Evolutionary conservation across 2,113 vertebrate species (phyloP), one percentile per base, ranked within the genome.

Genomic region (Perognathus longimembris): DNA sequence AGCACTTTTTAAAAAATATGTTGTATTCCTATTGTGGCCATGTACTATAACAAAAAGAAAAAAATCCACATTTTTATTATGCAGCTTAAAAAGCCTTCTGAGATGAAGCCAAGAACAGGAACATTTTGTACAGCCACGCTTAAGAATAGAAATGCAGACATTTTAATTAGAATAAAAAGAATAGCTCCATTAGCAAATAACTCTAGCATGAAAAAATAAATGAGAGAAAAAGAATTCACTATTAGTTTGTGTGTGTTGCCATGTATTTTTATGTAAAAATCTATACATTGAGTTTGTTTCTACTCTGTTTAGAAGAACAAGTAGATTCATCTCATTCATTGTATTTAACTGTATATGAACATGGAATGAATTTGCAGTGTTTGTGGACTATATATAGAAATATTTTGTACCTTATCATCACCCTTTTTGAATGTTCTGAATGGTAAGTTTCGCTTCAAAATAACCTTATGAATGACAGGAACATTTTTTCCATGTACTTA

Each of bases 101-200:
- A 93, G 88, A 88, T 67, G 76, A 90, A 90, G 32, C 61, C 81
- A 91, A 90, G 30, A 77, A 7, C 61, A 73, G 18, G 67, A 74
- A 38, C 40, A 34, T 86, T 92, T 88, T 85, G 40, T 74, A 86
- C 38, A 85, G 75, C 54, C 38, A 7, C 28, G 30, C 42, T 92
- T 90, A 83, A 94, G 89, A 94, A 74, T 11, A 96, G 69, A 82
- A 91, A 88, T 85, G n/a, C n/a, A 70, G 85, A 79, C 90, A 75
- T 94, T 95, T 91, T 96, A 92, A 95, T 94, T 97, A 90, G 88
- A 93, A 93, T 94, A 88, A 89, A 95, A 97, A 90, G 85, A 93
- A 93, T 88, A 92, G 59, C 59, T 63, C n/a, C 50, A 66, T 94
- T 96, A 96, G 76, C 74, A 88, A 94, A 78, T 90, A 95, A 91